A percentile compares a stretch with the other conserved stretches of the same genome.
Conservation (phyloP, 2,797 vertebrate species). For the Cebuella pygmaea region DNA sequence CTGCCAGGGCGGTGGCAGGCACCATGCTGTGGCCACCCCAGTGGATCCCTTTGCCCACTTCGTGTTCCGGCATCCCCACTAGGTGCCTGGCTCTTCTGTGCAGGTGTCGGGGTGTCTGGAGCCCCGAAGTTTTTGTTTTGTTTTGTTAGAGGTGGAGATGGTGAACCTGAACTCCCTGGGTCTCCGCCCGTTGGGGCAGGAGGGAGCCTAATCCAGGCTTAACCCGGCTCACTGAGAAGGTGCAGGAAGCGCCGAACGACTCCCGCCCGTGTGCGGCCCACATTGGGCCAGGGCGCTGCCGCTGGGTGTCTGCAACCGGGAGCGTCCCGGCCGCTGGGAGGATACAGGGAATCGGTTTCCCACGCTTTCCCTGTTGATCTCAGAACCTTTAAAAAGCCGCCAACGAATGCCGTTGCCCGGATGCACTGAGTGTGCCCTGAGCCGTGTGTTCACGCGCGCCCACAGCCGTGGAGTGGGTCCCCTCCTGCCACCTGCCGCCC, state of each 20-base stretch:
- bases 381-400: background rate
- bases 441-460: rapidly evolving
- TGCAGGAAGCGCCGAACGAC: background rate
- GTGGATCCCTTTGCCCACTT: background rate
- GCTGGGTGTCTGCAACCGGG: background rate
- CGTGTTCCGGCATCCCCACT: background rate
- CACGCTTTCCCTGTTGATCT: background rate
- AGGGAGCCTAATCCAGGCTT: background rate
- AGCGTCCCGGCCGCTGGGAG: background rate
- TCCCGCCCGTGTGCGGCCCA: rapidly evolving
- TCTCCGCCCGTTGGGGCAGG: background rate
- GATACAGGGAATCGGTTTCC: slow-evolving; percentile 30
- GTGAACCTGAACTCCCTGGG: background rate
- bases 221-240: background rate
- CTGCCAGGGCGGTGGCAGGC: rapidly evolving
- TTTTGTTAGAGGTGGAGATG: background rate
- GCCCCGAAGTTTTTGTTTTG: background rate
- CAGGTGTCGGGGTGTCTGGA: background rate
- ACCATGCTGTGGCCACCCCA: background rate
- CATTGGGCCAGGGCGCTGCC: rapidly evolving
- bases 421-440: background rate
- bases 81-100: rapidly evolving
- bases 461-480: background rate
- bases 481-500: background rate
- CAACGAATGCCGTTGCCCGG: background rate